These are phyloP conservation scores for Muntiacus muntjak DNA, from an alignment of 2,113 vertebrate genomes.

Conservation along the genomic window DNA sequence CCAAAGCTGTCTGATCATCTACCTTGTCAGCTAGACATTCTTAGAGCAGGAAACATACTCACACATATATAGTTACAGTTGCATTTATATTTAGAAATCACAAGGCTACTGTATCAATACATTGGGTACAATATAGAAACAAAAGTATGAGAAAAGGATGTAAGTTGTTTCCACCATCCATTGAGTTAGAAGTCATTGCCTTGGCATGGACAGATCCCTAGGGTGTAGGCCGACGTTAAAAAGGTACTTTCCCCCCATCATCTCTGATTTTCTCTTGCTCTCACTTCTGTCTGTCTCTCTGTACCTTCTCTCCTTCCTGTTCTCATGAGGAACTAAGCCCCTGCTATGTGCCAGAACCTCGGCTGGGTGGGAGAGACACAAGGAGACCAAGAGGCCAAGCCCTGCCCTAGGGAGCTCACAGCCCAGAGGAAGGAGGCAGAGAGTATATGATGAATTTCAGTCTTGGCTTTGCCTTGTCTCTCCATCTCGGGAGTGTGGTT, in stretches of 20 bases:
- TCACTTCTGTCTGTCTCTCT: not conserved
- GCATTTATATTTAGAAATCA: not conserved
- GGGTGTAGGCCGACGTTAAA: not conserved
- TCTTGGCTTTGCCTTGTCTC: not conserved
- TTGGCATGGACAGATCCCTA: not conserved
- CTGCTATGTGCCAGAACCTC: not conserved
- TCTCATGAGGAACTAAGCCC: not conserved
- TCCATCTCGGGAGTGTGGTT: not conserved
- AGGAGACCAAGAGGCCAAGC: not conserved
- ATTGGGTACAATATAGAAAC: not conserved
- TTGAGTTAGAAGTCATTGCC: not conserved
- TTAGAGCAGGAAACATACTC: not conserved
- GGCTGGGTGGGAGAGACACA: not conserved
- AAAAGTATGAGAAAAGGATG: slow-evolving; percentile 12
- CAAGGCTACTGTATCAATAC: not conserved
- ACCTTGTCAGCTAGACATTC: not conserved
- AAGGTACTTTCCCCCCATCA: not conserved
- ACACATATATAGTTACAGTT: not conserved
- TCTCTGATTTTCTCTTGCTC: not conserved
- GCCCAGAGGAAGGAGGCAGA: not conserved
- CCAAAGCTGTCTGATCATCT: not conserved
- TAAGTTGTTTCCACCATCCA: not conserved
- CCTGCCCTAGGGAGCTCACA: not conserved
- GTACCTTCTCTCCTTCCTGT: not conserved
- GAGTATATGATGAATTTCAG: no score